Evolutionary conservation across 2,888 invertebrate species (phyloP).

Genomic region (Leptinotarsa rubiginosa): DNA sequence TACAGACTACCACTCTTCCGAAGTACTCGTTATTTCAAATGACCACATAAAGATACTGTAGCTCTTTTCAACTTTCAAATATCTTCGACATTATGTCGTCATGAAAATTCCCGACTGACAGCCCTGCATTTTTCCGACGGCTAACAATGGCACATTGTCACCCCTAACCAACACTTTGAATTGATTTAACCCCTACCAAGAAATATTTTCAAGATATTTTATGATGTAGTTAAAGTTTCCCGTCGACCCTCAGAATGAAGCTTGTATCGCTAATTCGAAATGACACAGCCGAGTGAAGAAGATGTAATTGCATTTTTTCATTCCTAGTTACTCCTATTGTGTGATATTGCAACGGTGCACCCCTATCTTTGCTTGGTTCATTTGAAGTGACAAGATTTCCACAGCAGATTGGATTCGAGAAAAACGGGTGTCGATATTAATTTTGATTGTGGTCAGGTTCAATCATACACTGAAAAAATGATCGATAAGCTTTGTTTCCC

Average conservation of each 20-base stretch:
- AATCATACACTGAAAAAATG: background rate
- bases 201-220: slow-evolving; percentile 17
- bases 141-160: slow-evolving; percentile 11
- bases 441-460: slow-evolving; percentile 6
- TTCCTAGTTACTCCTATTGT: slow-evolving; percentile 17
- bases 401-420: background rate
- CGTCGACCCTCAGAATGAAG: slow-evolving; percentile 10
- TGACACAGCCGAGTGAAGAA: slow-evolving; percentile 10
- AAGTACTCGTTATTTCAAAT: slow-evolving; percentile 13
- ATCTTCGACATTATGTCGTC: slow-evolving; percentile 12
- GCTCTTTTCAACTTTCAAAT: slow-evolving; percentile 14
- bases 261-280: slow-evolving; percentile 14
- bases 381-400: slow-evolving; percentile 15
- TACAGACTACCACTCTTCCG: background rate
- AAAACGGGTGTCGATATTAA: slow-evolving; percentile 9
- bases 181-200: slow-evolving; percentile 13
- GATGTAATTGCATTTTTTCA: slow-evolving; percentile 19
- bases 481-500: no score
- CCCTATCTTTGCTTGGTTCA: slow-evolving; percentile 12
- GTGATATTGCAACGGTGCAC: background rate
- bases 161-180: slow-evolving; percentile 17
- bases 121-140: slow-evolving; percentile 3
- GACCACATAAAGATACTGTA: slow-evolving; percentile 12
- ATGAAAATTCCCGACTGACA: slow-evolving; percentile 14
- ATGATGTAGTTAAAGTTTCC: slow-evolving; percentile 15